phyloP scores from a whole-genome alignment of 2,797 vertebrate genomes.

The Garrulus glandarius region DNA sequence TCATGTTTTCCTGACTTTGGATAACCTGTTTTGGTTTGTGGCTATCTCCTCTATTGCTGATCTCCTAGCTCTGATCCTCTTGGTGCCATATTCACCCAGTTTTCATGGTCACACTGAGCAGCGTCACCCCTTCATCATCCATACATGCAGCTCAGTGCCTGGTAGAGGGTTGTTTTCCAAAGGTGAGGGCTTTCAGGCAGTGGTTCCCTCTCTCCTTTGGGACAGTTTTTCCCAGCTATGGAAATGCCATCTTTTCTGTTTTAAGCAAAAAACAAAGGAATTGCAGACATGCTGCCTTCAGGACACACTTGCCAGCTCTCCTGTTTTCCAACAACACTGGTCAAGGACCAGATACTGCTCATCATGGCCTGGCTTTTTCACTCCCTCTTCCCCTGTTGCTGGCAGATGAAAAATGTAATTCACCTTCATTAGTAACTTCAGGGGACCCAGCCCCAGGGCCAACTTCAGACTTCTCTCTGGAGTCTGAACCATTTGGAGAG shows the following conservation, averaged over 20 bases:
- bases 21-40: background rate
- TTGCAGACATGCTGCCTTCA: background rate
- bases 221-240: background rate
- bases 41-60: background rate
- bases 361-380: background rate
- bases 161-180: background rate
- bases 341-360: background rate
- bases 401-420: background rate
- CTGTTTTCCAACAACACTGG: background rate
- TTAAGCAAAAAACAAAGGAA: background rate
- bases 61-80: background rate
- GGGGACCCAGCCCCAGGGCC: background rate
- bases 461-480: background rate
- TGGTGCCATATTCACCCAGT: background rate
- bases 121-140: background rate
- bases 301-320: background rate
- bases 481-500: background rate
- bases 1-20: rapidly evolving
- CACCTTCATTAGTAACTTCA: background rate
- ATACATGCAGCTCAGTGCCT: background rate
- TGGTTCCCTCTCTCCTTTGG: background rate
- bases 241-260: background rate
- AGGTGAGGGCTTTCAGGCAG: background rate
- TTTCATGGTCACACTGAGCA: background rate
- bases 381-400: background rate